A percentile compares a stretch with the other conserved stretches of the same genome.
Conservation (phyloP, 1,140 invertebrate species). For the Copidosoma floridanum region DNA sequence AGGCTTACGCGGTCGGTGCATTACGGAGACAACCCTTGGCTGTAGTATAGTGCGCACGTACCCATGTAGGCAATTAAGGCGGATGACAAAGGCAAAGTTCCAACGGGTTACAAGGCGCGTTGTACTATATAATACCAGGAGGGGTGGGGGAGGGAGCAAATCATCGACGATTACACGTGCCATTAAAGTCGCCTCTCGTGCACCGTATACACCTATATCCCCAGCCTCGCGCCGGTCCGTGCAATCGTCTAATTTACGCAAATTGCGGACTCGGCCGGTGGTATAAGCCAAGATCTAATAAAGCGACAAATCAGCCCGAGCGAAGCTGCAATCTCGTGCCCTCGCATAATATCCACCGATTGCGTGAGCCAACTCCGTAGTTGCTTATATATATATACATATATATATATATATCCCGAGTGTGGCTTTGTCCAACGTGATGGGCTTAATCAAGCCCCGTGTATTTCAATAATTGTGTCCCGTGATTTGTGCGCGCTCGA, state of each 20-base stretch:
- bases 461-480: slow-evolving; percentile 7
- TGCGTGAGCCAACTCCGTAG: neutral
- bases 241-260: slow-evolving; percentile 55
- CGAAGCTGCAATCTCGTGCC: no score
- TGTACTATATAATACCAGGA: no score
- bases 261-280: slow-evolving; percentile 42
- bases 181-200: slow-evolving; percentile 35
- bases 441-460: neutral
- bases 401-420: no score
- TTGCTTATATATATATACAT: neutral
- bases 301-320: slow-evolving; percentile 55
- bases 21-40: no score
- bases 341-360: neutral
- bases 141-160: no score
- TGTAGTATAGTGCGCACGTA: no score
- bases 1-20: no score
- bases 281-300: slow-evolving; percentile 53
- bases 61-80: neutral
- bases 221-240: neutral
- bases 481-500: neutral
- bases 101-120: neutral
- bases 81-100: slow-evolving; percentile 4
- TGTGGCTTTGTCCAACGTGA: neutral
- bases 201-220: no score
- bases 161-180: slow-evolving; percentile 44